Evolutionary conservation across 2,113 vertebrate species (phyloP).

Genomic region (Butorides virescens): DNA sequence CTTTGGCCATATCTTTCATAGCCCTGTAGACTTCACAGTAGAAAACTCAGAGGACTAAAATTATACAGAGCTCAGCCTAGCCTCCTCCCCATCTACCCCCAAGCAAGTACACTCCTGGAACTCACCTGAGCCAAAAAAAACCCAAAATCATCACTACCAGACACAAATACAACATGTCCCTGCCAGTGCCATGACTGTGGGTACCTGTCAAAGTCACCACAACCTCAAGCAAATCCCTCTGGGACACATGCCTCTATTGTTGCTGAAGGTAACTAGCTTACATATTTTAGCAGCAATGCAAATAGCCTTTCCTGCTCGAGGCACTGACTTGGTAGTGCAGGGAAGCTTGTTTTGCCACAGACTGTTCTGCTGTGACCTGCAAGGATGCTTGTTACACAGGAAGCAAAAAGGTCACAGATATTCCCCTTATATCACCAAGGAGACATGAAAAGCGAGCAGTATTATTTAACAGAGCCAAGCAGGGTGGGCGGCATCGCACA

Average conservation of each 20-base stretch:
- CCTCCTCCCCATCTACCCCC: not conserved
- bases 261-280: not conserved
- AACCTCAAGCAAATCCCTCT: not conserved
- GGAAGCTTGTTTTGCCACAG: not conserved
- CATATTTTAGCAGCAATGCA: not conserved
- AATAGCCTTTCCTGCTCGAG: not conserved
- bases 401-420: not conserved
- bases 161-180: not conserved
- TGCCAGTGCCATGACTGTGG: not conserved
- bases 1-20: not conserved
- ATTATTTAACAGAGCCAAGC: not conserved
- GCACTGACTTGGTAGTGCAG: not conserved
- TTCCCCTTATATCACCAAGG: not conserved
- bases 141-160: not conserved
- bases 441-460: not conserved
- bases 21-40: not conserved
- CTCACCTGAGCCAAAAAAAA: not conserved
- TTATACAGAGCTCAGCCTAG: not conserved
- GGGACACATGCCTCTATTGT: not conserved
- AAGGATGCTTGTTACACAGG: not conserved
- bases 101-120: not conserved
- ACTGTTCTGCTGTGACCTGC: not conserved
- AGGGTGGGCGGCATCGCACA: not conserved
- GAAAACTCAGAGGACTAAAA: not conserved
- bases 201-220: not conserved